Percentiles rank a stretch among this genome's conserved stretches.
These are phyloP conservation scores for Masticophis lateralis DNA, from an alignment of 2,797 vertebrate species.

Conservation along the genomic window DNA sequence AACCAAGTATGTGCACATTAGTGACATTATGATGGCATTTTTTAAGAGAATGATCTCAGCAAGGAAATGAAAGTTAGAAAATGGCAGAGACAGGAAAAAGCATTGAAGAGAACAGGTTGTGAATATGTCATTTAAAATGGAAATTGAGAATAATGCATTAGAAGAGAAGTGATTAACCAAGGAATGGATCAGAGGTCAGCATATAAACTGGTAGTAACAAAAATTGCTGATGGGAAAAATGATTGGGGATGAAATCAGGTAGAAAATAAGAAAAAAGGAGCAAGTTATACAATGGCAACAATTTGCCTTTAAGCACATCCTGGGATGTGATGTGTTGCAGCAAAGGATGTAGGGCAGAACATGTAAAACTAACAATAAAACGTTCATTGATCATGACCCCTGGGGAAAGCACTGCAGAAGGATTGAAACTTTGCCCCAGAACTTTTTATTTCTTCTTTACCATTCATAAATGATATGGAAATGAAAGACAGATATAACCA, in stretches of 20 bases:
- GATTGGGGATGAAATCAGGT: no score
- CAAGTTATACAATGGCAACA: neutral
- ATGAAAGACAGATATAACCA: constrained; percentile 39
- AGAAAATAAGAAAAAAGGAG: neutral
- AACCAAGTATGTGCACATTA: neutral
- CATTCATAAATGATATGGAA: constrained; percentile 17
- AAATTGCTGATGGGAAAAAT: neutral
- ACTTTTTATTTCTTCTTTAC: neutral
- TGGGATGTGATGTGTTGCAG: neutral
- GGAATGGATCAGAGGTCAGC: neutral
- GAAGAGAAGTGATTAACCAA: neutral
- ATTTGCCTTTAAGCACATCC: neutral
- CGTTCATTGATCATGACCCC: neutral
- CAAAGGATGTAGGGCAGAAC: neutral
- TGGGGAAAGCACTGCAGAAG: neutral
- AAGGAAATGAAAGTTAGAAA: neutral
- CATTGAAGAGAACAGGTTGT: neutral
- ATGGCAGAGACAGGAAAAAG: neutral
- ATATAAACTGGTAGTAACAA: neutral
- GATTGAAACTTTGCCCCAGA: neutral
- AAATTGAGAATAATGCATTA: neutral
- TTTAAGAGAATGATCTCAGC: neutral
- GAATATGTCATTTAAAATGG: neutral
- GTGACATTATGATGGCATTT: neutral
- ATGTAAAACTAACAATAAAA: neutral